Conservation (phyloP, 2,888 invertebrate genomes). For the Endotricha flammealis region DNA sequence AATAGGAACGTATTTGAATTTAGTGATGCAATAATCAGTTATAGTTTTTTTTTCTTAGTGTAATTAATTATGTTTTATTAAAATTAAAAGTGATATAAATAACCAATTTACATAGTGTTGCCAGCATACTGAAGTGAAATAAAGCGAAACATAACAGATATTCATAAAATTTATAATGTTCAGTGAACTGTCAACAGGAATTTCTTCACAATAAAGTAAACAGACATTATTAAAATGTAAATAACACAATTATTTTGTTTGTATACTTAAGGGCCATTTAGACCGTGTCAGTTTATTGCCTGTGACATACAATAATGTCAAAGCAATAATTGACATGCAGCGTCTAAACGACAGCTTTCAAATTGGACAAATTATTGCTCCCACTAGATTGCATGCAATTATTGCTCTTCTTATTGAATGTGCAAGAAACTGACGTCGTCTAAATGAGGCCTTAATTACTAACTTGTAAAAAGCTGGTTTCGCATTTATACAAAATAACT, state of each 20-base stretch:
- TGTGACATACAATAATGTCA: too few relatives aligned
- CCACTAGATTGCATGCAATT: too few relatives aligned
- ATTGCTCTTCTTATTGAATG: too few relatives aligned
- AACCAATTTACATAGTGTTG: constrained; percentile 6
- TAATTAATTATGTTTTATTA: neutral
- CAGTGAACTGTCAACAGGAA: constrained; percentile 28
- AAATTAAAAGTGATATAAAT: constrained; percentile 3
- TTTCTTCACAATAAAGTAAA: constrained; percentile 13
- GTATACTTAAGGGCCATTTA: too few relatives aligned
- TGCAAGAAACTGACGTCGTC: too few relatives aligned
- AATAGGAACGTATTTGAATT: neutral
- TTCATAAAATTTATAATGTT: constrained; percentile 9
- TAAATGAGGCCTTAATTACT: too few relatives aligned
- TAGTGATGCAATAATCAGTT: neutral
- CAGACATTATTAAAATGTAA: constrained; percentile 48
- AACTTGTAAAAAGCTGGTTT: constrained; percentile 61
- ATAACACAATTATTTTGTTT: constrained; percentile 55
- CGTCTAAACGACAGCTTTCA: too few relatives aligned
- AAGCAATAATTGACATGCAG: too few relatives aligned
- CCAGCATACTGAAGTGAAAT: constrained; percentile 16
- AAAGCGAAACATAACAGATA: constrained; percentile 4
- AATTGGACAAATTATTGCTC: too few relatives aligned
- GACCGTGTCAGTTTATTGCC: too few relatives aligned
- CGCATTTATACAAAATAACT: constrained; percentile 56
- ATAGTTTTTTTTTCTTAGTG: neutral